Percentiles rank a stretch among this genome's conserved stretches.
phyloP scores from a whole-genome alignment of 2,113 vertebrate species.

The Dipodomys spectabilis region DNA sequence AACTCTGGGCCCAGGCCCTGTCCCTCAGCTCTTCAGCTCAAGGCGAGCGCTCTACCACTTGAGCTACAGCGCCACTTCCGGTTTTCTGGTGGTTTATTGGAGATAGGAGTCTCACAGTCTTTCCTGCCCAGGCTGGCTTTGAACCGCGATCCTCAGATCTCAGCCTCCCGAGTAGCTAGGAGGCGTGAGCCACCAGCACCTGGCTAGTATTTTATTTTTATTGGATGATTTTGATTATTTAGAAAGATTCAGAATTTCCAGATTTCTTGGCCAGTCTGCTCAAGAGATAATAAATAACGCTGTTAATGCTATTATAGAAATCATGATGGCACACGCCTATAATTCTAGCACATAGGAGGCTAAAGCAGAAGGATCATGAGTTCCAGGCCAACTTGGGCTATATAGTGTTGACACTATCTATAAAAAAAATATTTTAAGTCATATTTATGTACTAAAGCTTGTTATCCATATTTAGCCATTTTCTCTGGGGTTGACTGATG shows the following conservation, averaged over 20 bases:
- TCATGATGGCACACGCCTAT: not conserved
- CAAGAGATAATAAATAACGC: constrained; percentile 10
- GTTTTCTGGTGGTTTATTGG: too few species aligned
- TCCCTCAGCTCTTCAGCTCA: too few species aligned
- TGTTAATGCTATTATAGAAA: constrained; percentile 39
- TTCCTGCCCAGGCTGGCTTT: too few species aligned
- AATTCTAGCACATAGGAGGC: not conserved
- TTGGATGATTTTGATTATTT: constrained; percentile 52
- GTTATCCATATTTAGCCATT: not conserved
- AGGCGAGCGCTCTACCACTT: too few species aligned
- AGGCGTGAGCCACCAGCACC: too few species aligned
- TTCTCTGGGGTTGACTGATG: not conserved
- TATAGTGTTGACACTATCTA: not conserved
- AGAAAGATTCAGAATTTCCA: constrained; percentile 53
- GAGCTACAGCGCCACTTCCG: too few species aligned
- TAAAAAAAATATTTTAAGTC: too few species aligned
- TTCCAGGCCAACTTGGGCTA: not conserved
- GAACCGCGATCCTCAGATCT: too few species aligned
- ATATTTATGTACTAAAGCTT: not conserved
- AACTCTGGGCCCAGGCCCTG: too few species aligned
- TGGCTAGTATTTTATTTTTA: constrained; percentile 47
- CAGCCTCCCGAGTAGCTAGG: too few species aligned
- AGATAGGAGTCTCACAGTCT: too few species aligned
- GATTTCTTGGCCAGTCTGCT: not conserved
- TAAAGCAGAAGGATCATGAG: not conserved